A percentile compares a stretch with the other conserved stretches of the same genome.
Conservation (phyloP, 2,113 vertebrate species). For the Potamarius usumacintae region DNA sequence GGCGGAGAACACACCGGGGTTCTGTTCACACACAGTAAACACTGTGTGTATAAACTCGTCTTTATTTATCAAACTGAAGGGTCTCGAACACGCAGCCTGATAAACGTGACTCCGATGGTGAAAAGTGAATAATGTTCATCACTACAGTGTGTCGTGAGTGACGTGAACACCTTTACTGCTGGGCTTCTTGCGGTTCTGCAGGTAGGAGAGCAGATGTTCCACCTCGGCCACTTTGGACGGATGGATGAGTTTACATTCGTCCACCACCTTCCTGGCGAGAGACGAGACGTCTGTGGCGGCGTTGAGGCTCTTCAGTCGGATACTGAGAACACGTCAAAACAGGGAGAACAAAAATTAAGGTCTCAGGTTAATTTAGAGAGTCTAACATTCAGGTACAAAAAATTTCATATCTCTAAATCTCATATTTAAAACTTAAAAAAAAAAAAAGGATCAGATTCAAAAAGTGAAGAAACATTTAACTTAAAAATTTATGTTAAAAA, state of each 20-base stretch:
- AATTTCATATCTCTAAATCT: background rate
- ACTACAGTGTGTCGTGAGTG: background rate
- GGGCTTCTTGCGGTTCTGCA: slow-evolving; percentile 86
- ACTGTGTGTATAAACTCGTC: no score
- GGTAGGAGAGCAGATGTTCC: slow-evolving; percentile 90
- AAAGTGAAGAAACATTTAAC: background rate
- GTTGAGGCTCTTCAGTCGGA: slow-evolving; percentile 93
- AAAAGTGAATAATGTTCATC: no score
- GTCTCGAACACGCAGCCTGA: background rate
- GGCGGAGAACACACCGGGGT: background rate
- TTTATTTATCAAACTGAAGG: no score
- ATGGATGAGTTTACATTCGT: slow-evolving; percentile 94
- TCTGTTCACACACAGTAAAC: background rate
- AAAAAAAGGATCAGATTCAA: background rate
- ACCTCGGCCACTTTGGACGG: slow-evolving; percentile 87
- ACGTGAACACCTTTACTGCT: slow-evolving; percentile 37
- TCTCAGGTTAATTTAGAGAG: background rate
- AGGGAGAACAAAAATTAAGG: background rate
- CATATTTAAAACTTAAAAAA: background rate
- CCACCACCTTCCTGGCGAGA: slow-evolving; percentile 91
- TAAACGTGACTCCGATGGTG: background rate
- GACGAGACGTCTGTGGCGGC: slow-evolving; percentile 87
- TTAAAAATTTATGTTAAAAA: background rate
- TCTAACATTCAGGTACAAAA: background rate
- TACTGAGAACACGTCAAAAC: slow-evolving; percentile 67